These are phyloP conservation scores for Diceros bicornis DNA, from an alignment of 2,797 vertebrate species.

Conservation along the genomic window DNA sequence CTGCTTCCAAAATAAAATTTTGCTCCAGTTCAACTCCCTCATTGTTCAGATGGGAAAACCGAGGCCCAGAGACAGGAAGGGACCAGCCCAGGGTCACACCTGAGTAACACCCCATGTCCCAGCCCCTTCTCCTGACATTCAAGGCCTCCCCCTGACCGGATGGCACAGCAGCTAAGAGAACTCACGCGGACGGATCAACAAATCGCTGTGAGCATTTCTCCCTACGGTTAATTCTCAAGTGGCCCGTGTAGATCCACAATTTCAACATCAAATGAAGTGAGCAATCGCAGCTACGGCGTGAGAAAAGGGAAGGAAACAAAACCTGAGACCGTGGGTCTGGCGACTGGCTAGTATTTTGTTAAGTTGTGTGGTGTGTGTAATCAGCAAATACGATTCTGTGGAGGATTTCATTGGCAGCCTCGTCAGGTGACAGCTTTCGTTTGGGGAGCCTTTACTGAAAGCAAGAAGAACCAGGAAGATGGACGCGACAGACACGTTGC, in stretches of 20 bases:
- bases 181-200: fast-evolving
- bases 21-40: not conserved
- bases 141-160: not conserved
- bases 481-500: not conserved
- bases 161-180: not conserved
- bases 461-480: not conserved
- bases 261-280: not conserved
- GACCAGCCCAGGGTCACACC: not conserved
- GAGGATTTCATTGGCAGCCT: slow-evolving; percentile 56
- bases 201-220: not conserved
- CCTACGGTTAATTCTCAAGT: not conserved
- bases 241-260: not conserved
- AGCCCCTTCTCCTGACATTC: not conserved
- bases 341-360: not conserved
- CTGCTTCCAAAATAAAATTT: not conserved
- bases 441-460: not conserved
- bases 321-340: fast-evolving
- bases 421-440: not conserved
- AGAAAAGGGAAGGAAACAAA: not conserved
- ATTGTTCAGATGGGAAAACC: not conserved
- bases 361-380: slow-evolving; percentile 47
- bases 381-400: slow-evolving; percentile 63
- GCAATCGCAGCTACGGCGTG: not conserved
- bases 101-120: not conserved
- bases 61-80: not conserved